Conservation (phyloP, 2,888 invertebrate genomes). For the Isotomurus palustris region DNA sequence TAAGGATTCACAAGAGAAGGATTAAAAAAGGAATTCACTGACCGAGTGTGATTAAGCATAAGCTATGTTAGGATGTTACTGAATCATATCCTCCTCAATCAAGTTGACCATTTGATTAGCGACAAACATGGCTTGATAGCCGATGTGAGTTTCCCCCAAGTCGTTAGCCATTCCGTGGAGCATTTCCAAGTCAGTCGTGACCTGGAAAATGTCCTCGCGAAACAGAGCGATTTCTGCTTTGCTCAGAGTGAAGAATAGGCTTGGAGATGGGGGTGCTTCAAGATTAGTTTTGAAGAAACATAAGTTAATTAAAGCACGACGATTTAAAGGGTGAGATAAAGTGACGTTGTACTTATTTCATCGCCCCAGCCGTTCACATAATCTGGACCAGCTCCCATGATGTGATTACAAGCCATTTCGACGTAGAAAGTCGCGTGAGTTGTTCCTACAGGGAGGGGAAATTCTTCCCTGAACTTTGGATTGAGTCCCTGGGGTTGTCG, state of each 20-base stretch:
- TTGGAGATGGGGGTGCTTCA: conserved; percentile 50
- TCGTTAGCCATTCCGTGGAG: conserved; percentile 52
- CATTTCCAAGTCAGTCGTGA: conserved; percentile 51
- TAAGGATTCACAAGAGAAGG: conserved; percentile 25
- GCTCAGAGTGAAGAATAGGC: conserved; percentile 49
- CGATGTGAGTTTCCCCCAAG: conserved; percentile 48
- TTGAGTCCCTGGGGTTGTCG: conserved; percentile 38
- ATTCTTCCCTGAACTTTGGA: conserved; percentile 44
- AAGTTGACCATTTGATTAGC: conserved; percentile 53
- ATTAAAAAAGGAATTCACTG: not conserved
- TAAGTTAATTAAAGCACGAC: not conserved
- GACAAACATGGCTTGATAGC: conserved; percentile 53
- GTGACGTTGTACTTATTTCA: conserved; percentile 26
- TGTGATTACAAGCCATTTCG: conserved; percentile 54
- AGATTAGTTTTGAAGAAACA: no score
- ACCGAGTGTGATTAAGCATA: not conserved
- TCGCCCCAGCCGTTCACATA: conserved; percentile 48
- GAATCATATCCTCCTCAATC: conserved; percentile 43
- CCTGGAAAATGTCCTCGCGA: conserved; percentile 49
- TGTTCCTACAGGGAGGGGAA: conserved; percentile 31
- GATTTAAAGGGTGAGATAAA: not conserved
- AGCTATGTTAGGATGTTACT: not conserved
- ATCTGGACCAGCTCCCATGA: conserved; percentile 52
- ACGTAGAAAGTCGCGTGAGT: conserved; percentile 48
- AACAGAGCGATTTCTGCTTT: conserved; percentile 51